Evolutionary conservation across 2,888 invertebrate species (phyloP).

Genomic region (Eueremaeus valkanovi): DNA sequence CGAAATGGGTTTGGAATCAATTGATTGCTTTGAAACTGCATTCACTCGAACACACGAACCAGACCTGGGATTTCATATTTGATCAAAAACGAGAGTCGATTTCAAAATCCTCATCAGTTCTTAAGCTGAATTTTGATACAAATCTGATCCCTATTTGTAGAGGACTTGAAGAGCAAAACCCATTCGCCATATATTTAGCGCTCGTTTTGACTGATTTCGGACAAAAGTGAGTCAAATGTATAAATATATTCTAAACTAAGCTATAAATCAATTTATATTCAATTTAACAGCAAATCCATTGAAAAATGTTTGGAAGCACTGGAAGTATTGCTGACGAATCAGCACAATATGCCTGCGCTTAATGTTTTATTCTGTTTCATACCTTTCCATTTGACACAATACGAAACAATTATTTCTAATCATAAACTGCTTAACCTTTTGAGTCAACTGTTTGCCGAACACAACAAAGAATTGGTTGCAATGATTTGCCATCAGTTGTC

Average conservation of each 20-base stretch:
- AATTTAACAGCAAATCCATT: neutral
- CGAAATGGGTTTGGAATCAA: constrained; percentile 42
- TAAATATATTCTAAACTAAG: neutral
- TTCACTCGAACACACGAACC: constrained; percentile 38
- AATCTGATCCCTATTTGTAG: constrained; percentile 38
- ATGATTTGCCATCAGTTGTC: constrained; percentile 21
- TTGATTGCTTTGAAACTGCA: constrained; percentile 40
- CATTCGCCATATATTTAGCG: constrained; percentile 40
- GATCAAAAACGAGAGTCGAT: neutral
- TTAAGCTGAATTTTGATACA: constrained; percentile 14
- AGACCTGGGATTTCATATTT: constrained; percentile 25
- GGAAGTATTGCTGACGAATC: constrained; percentile 8
- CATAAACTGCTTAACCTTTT: constrained; percentile 31
- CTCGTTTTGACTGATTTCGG: constrained; percentile 42
- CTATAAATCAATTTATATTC: too few relatives aligned
- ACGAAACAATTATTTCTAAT: constrained; percentile 7
- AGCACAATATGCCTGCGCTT: constrained; percentile 36
- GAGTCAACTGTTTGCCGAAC: constrained; percentile 21
- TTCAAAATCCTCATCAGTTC: neutral
- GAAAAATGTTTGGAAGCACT: constrained; percentile 33
- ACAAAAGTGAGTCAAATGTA: constrained; percentile 25
- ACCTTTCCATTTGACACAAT: constrained; percentile 34
- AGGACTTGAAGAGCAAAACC: constrained; percentile 37
- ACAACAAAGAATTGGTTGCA: constrained; percentile 14
- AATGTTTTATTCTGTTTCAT: constrained; percentile 36